Conservation (phyloP, 2,888 invertebrate genomes). For the Oxycera nigricornis region DNA sequence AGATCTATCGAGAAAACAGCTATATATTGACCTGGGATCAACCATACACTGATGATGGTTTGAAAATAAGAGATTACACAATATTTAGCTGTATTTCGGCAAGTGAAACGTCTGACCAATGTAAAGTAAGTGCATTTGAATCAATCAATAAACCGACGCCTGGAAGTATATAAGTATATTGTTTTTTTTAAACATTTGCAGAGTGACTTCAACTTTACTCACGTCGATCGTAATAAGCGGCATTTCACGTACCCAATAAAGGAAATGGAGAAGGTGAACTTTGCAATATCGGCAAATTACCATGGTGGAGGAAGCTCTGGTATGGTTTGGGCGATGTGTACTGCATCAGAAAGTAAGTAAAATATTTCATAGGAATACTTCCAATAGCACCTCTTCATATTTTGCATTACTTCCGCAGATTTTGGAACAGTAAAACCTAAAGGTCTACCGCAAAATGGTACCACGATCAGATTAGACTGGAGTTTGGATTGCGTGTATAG, state of each 20-base stretch:
- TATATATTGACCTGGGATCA: conserved; percentile 80
- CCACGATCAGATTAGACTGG: conserved; percentile 74
- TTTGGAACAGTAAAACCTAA: conserved; percentile 68
- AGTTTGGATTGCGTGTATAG: conserved; percentile 78
- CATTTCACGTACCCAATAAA: conserved; percentile 62
- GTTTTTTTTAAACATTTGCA: conserved; percentile 50
- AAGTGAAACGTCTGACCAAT: conserved; percentile 67
- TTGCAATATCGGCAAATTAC: conserved; percentile 83
- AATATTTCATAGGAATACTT: background rate
- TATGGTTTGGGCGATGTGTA: conserved; percentile 83
- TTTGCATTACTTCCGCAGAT: conserved; percentile 50
- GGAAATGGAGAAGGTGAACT: conserved; percentile 66
- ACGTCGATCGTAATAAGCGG: conserved; percentile 58
- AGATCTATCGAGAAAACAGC: conserved; percentile 74
- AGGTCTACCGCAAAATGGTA: conserved; percentile 63
- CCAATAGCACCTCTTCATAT: background rate
- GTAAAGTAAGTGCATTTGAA: conserved; percentile 60
- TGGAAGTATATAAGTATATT: too few species aligned
- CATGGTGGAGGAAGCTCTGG: conserved; percentile 70
- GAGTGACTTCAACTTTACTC: conserved; percentile 70
- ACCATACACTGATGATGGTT: conserved; percentile 59
- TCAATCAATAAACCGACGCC: too few species aligned
- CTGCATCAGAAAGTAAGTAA: conserved; percentile 49
- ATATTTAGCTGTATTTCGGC: conserved; percentile 79
- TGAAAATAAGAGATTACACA: conserved; percentile 71